Conservation (phyloP, 2,113 vertebrate species). For the Micromys minutus region DNA sequence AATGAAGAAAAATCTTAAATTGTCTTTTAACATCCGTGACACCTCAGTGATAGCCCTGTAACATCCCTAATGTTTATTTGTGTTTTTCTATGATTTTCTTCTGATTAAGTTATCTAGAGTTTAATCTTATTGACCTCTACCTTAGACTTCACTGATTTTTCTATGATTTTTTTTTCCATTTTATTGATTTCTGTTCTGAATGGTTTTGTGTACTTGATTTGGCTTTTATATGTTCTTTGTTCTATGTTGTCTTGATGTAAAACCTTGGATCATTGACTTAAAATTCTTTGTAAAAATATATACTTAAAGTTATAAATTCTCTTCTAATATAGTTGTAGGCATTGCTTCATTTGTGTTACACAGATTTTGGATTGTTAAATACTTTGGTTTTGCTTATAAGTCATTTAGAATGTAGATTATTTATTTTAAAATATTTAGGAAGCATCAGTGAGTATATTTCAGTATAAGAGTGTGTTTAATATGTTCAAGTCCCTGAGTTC, state of each 20-base stretch:
- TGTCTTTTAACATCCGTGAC: neutral
- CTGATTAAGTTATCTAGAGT: neutral
- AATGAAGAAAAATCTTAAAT: neutral
- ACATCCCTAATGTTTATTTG: neutral
- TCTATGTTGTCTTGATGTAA: neutral
- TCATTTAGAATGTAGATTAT: neutral
- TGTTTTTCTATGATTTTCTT: neutral
- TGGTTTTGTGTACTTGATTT: neutral
- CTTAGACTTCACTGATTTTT: neutral
- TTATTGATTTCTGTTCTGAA: neutral
- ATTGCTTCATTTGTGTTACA: neutral
- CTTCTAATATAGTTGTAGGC: neutral
- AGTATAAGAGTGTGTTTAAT: neutral
- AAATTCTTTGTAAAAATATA: neutral
- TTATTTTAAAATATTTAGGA: neutral
- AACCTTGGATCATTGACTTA: neutral
- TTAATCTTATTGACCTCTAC: neutral
- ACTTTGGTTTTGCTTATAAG: neutral
- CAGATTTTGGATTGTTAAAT: constrained; percentile 23
- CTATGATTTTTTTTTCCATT: neutral
- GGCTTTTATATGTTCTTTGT: neutral
- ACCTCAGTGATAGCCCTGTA: neutral
- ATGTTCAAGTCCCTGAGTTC: neutral
- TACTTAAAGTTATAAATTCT: neutral
- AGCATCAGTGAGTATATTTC: neutral